A percentile compares a stretch with the other conserved stretches of the same genome.
These are phyloP conservation scores for Petrolisthes cinctipes DNA, from an alignment of 2,888 invertebrate genomes.

Conservation along the genomic window DNA sequence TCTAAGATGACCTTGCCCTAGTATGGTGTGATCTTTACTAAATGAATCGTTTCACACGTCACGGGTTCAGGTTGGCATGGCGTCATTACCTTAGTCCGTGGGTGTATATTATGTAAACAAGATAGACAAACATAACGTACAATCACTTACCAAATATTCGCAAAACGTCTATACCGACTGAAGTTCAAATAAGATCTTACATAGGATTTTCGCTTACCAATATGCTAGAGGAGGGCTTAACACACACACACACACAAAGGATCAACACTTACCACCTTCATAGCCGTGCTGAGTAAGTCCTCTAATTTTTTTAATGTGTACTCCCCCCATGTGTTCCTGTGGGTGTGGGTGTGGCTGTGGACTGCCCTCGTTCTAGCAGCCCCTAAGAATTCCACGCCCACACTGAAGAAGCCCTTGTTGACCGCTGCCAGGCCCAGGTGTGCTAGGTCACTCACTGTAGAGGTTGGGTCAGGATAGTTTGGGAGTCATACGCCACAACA, in stretches of 20 bases:
- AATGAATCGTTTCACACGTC: no score
- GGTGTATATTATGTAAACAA: no score
- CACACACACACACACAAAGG: background rate
- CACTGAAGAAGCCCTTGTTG: slow-evolving; percentile 45
- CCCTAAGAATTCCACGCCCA: slow-evolving; percentile 49
- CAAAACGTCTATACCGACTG: no score
- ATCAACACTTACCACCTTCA: slow-evolving; percentile 51
- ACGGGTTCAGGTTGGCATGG: no score
- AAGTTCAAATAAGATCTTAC: no score
- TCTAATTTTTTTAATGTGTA: slow-evolving; percentile 19
- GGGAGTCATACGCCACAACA: background rate
- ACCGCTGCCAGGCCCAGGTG: slow-evolving; percentile 43
- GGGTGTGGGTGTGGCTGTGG: background rate
- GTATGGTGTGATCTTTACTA: no score
- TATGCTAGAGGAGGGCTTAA: no score
- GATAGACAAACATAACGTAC: no score
- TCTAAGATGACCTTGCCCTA: no score
- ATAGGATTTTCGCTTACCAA: no score
- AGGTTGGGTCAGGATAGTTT: background rate
- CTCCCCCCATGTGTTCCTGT: background rate
- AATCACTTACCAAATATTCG: no score
- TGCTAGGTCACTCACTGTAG: slow-evolving; percentile 34
- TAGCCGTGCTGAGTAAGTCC: slow-evolving; percentile 29
- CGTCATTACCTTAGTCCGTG: no score
- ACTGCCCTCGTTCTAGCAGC: slow-evolving; percentile 37